These are phyloP conservation scores for Gobiocypris rarus DNA, from an alignment of 2,113 vertebrate species.

Conservation along the genomic window DNA sequence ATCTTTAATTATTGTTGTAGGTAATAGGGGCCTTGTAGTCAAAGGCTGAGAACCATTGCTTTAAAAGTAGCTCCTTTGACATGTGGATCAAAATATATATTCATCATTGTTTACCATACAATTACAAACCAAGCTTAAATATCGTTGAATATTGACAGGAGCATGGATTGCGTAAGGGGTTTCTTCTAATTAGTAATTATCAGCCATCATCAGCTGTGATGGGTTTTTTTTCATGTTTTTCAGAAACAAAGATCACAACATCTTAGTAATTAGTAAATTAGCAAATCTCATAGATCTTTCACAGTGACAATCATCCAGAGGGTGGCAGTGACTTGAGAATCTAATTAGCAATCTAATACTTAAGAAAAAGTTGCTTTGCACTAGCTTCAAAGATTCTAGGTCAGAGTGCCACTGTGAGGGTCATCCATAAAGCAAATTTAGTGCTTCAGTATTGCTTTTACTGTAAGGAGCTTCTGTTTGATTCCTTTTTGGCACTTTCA, in stretches of 20 bases:
- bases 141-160: not conserved
- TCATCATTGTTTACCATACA: not conserved
- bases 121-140: not conserved
- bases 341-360: not conserved
- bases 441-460: not conserved
- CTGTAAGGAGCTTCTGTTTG: conserved; percentile 13
- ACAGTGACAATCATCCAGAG: not conserved
- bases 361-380: not conserved
- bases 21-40: not conserved
- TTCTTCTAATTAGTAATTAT: too few species aligned
- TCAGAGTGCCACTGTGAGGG: not conserved
- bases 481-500: conserved; percentile 1
- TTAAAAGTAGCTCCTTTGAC: not conserved
- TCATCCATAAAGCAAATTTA: not conserved
- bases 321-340: not conserved
- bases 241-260: not conserved
- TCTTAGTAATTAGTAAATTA: not conserved
- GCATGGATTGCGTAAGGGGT: not conserved
- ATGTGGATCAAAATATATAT: not conserved
- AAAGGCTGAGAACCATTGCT: not conserved
- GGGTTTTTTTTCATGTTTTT: not conserved
- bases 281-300: not conserved
- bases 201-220: not conserved
- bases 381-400: not conserved
- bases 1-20: not conserved